Conservation (phyloP, 92 coral and sea anemone species). For the Phenganax stokvisi region DNA sequence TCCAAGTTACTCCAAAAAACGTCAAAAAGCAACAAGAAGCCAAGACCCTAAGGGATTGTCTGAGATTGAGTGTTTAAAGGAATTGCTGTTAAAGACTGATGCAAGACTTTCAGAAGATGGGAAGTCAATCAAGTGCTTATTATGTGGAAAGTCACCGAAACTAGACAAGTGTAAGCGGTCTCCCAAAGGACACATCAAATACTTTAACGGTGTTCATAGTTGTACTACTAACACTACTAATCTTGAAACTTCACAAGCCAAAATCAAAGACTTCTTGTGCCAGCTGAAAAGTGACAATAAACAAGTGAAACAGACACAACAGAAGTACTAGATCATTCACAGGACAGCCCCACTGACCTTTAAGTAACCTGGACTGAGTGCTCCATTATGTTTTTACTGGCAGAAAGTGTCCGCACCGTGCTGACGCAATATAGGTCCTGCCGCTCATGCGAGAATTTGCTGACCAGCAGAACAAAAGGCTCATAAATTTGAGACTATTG, state of each 20-base stretch:
- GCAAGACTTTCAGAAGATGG: not conserved
- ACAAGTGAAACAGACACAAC: not conserved
- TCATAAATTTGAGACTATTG: too few relatives aligned
- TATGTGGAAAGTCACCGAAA: not conserved
- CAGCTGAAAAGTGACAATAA: not conserved
- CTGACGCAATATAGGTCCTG: too few relatives aligned
- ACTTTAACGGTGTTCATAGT: not conserved
- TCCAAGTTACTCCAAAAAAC: too few relatives aligned
- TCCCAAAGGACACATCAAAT: not conserved
- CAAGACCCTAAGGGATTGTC: too few relatives aligned
- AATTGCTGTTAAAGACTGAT: not conserved
- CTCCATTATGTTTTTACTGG: too few relatives aligned
- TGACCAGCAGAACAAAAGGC: too few relatives aligned
- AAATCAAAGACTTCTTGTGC: not conserved
- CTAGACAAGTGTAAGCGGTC: not conserved
- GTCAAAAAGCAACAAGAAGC: too few relatives aligned
- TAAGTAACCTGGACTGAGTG: too few relatives aligned
- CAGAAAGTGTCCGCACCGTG: too few relatives aligned
- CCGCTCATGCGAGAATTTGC: too few relatives aligned
- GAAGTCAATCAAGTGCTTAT: not conserved
- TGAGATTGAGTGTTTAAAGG: not conserved
- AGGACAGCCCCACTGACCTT: too few relatives aligned
- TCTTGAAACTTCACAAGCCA: not conserved
- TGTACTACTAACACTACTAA: not conserved
- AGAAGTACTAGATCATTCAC: not conserved